Conservation (phyloP, 1,140 invertebrate genomes). For the Micrasema longulum region DNA sequence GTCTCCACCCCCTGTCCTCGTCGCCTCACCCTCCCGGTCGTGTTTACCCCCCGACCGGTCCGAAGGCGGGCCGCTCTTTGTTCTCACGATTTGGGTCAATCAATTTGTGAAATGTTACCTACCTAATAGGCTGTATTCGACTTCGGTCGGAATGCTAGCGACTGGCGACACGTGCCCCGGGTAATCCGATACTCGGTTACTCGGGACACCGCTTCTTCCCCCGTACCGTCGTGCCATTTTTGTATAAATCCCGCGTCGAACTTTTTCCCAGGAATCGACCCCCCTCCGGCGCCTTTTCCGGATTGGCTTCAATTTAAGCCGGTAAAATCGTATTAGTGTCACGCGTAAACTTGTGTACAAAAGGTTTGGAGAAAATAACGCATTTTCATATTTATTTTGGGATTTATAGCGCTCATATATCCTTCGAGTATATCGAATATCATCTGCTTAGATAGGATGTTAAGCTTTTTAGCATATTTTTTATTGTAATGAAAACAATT, state of each 20-base stretch:
- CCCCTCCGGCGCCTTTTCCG: neutral
- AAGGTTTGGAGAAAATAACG: neutral
- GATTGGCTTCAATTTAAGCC: constrained; percentile 38
- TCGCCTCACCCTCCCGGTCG: neutral
- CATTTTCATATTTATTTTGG: neutral
- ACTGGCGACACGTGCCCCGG: constrained; percentile 39
- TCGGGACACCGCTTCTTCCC: constrained; percentile 29
- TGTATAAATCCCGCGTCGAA: neutral
- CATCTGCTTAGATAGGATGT: too few species aligned
- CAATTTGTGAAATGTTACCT: constrained; percentile 53
- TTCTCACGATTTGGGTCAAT: constrained; percentile 55
- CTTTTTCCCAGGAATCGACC: constrained; percentile 13
- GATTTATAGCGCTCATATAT: constrained; percentile 1
- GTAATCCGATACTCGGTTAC: constrained; percentile 45
- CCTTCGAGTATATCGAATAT: too few species aligned
- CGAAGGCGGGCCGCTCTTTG: constrained; percentile 43
- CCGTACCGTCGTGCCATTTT: neutral
- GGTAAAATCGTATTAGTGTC: constrained; percentile 39
- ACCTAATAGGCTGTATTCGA: constrained; percentile 27
- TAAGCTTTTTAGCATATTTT: too few species aligned
- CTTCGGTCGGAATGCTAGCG: constrained; percentile 24
- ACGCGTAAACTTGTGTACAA: constrained; percentile 22
- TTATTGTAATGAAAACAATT: too few species aligned
- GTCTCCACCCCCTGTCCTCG: neutral
- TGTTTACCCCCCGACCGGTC: neutral